These are phyloP conservation scores for Pyrgilauda ruficollis DNA, from an alignment of 2,113 vertebrate species.

Conservation along the genomic window DNA sequence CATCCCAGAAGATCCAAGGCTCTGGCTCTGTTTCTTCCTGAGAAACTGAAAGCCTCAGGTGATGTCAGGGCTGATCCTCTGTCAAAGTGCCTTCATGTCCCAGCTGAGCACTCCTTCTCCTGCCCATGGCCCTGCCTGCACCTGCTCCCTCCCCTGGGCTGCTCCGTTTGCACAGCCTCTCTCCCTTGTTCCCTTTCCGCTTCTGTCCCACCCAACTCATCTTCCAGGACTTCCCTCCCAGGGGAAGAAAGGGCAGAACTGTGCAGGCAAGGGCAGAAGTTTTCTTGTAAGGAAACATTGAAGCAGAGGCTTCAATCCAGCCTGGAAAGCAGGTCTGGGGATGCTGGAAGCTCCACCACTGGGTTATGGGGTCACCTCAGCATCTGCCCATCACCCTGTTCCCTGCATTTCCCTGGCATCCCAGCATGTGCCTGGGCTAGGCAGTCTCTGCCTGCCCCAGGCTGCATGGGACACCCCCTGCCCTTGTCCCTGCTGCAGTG, in stretches of 20 bases:
- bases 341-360: background rate
- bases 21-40: background rate
- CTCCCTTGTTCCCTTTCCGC: background rate
- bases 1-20: background rate
- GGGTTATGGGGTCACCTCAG: background rate
- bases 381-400: background rate
- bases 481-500: background rate
- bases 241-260: background rate
- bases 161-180: background rate
- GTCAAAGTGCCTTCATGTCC: rapidly evolving
- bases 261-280: background rate
- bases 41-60: rapidly evolving
- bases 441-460: background rate
- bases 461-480: rapidly evolving
- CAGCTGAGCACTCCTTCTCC: rapidly evolving
- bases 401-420: background rate
- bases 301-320: background rate
- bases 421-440: background rate
- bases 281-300: background rate
- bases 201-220: rapidly evolving
- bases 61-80: rapidly evolving
- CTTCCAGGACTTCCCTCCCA: background rate
- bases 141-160: background rate
- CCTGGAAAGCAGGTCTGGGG: background rate
- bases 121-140: background rate